phyloP scores from a whole-genome alignment of 1,140 invertebrate genomes.

The Charaxes varanes region DNA sequence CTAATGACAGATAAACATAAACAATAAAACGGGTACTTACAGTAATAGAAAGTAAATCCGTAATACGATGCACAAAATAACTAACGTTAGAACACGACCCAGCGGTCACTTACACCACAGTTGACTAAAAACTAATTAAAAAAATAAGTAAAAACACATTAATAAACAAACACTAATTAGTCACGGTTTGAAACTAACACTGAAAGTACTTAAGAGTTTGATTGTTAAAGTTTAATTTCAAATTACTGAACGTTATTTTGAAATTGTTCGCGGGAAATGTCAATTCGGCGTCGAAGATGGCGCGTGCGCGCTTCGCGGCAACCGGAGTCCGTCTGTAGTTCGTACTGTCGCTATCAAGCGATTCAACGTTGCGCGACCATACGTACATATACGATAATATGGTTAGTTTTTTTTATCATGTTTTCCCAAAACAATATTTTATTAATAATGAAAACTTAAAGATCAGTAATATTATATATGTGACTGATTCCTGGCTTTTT shows the following conservation, averaged over 20 bases:
- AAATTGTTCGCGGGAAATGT: constrained; percentile 46
- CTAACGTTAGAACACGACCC: constrained; percentile 49
- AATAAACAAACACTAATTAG: constrained; percentile 26
- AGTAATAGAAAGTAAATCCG: constrained; percentile 71
- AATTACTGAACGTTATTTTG: constrained; percentile 38
- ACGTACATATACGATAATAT: no score
- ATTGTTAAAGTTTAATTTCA: constrained; percentile 7
- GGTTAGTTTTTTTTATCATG: no score
- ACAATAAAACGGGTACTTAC: constrained; percentile 66
- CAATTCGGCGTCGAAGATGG: constrained; percentile 36
- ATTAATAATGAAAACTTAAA: no score
- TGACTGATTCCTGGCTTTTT: no score
- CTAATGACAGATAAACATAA: constrained; percentile 53
- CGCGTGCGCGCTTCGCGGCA: constrained; percentile 56
- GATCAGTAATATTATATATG: no score
- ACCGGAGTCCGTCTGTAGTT: constrained; percentile 45
- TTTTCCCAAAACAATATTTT: no score
- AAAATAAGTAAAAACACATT: constrained; percentile 14
- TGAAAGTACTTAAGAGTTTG: constrained; percentile 19
- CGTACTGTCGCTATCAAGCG: no score
- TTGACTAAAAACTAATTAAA: constrained; percentile 29
- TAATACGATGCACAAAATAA: constrained; percentile 47
- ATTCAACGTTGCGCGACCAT: no score
- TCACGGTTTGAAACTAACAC: constrained; percentile 21
- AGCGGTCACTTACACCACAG: constrained; percentile 42